Percentiles rank a stretch among this genome's conserved stretches.
phyloP scores from a whole-genome alignment of 2,113 vertebrate genomes.

The human (Homo sapiens) region DNA sequence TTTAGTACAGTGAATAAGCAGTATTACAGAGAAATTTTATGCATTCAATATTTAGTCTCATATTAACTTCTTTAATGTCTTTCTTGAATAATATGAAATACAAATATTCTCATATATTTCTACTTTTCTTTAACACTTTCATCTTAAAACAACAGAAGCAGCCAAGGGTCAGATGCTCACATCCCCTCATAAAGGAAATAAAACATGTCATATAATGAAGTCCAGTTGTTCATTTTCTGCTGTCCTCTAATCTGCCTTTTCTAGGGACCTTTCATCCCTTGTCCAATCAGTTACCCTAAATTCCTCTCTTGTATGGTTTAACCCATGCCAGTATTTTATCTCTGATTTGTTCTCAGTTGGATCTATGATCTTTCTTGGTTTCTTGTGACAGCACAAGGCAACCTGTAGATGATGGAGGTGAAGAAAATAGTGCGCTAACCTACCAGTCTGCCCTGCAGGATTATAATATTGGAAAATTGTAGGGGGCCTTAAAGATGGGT shows the following conservation, averaged over 20 bases:
- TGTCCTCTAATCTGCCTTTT: background rate
- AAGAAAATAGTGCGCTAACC: background rate
- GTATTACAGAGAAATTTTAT: background rate
- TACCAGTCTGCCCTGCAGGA: background rate
- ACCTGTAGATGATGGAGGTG: background rate
- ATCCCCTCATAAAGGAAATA: background rate
- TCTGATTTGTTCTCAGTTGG: background rate
- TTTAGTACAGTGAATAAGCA: background rate
- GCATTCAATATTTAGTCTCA: constrained; percentile 34
- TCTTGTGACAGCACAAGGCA: background rate
- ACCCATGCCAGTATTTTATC: background rate
- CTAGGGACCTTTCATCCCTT: background rate
- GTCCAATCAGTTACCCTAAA: background rate
- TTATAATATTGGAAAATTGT: background rate
- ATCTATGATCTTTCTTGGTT: background rate
- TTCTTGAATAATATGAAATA: constrained; percentile 31
- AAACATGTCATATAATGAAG: background rate
- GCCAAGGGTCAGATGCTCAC: background rate
- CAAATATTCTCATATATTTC: background rate
- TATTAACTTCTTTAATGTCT: background rate
- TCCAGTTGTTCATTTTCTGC: constrained; percentile 40
- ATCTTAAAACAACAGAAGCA: background rate
- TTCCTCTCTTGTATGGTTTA: constrained; percentile 22
- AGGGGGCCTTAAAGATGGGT: background rate
- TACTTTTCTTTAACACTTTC: constrained; percentile 15